These are phyloP conservation scores for Myrmophylax atrothorax DNA, from an alignment of 2,113 vertebrate genomes.

Conservation along the genomic window DNA sequence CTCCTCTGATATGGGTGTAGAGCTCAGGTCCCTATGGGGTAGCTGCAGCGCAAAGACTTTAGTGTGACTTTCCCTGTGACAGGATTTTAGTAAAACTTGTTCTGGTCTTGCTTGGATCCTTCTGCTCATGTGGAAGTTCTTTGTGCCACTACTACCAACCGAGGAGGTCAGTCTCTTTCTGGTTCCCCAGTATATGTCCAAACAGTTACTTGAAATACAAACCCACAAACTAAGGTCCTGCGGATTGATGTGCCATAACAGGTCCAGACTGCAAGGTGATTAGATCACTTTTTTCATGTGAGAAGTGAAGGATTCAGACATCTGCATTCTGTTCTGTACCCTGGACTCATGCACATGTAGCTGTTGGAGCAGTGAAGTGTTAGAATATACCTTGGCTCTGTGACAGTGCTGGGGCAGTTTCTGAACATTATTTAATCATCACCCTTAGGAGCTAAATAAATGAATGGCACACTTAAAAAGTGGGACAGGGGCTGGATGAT, in stretches of 20 bases:
- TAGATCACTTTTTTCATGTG: neutral
- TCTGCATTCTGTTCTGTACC: neutral
- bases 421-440: neutral
- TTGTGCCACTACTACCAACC: neutral
- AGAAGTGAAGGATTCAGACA: neutral
- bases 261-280: neutral
- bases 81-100: neutral
- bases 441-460: neutral
- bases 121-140: neutral
- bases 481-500: neutral
- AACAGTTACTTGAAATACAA: neutral
- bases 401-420: neutral
- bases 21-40: neutral
- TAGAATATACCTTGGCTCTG: neutral
- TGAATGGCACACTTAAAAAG: neutral
- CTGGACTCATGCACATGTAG: neutral
- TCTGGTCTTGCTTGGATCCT: neutral
- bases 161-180: neutral
- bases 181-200: neutral
- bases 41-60: neutral
- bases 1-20: neutral
- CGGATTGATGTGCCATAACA: neutral
- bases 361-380: neutral
- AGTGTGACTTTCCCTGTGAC: neutral
- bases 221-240: neutral